A percentile compares a stretch with the other conserved stretches of the same genome.
Evolutionary conservation across 2,113 vertebrate species (phyloP).

Genomic region (Onychostruthus taczanowskii): DNA sequence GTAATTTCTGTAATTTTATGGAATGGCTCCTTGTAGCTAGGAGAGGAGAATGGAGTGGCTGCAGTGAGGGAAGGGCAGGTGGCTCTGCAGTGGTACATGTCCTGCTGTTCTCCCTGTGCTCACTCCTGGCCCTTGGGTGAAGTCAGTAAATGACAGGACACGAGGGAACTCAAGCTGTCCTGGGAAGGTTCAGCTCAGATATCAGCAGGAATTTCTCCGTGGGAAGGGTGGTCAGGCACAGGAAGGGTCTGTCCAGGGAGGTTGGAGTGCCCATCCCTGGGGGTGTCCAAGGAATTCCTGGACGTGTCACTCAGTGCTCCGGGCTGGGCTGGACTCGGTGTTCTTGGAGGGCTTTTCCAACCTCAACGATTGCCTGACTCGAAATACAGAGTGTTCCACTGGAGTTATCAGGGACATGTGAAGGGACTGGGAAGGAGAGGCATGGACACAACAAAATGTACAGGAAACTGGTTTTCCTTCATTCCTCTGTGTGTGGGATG

Average conservation of each 20-base stretch:
- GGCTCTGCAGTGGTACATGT: accelerated
- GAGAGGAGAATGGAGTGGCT: neutral
- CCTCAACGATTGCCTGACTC: accelerated
- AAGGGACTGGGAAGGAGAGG: neutral
- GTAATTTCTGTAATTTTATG: neutral
- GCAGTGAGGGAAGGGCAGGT: neutral
- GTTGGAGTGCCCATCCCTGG: neutral
- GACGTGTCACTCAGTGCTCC: neutral
- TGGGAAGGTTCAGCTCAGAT: neutral
- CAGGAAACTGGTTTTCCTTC: neutral
- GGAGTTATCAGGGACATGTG: neutral
- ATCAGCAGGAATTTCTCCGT: neutral
- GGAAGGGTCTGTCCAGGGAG: neutral
- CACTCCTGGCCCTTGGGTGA: neutral
- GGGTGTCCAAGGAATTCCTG: neutral
- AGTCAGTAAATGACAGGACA: neutral
- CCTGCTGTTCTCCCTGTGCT: accelerated
- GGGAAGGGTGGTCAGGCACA: neutral
- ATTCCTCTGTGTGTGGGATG: neutral
- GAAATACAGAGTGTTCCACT: neutral
- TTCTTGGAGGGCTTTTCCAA: neutral
- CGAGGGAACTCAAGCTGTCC: neutral
- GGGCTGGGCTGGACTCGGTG: neutral
- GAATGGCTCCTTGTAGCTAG: neutral
- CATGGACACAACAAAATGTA: neutral